phyloP scores from a whole-genome alignment of 92 coral and sea anemone species.

The Epizoanthus fatuus region DNA sequence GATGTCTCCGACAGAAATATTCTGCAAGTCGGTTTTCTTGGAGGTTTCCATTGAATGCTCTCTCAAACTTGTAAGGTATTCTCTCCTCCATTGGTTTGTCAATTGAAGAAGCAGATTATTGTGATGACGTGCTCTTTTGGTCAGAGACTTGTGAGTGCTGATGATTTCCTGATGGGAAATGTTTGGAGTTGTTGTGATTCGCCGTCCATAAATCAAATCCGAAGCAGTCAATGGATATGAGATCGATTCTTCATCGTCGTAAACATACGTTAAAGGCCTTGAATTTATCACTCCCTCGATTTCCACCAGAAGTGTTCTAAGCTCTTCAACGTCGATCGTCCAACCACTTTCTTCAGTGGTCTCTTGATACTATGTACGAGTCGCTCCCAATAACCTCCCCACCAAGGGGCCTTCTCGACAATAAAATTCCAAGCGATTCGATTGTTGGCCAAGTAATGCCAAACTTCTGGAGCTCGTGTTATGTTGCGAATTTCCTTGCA shows the following conservation, averaged over 20 bases:
- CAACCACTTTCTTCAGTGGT: conserved; percentile 60
- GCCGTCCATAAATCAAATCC: conserved; percentile 63
- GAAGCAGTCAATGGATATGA: conserved; percentile 47
- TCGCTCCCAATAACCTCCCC: conserved; percentile 85
- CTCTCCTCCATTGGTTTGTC: conserved; percentile 71
- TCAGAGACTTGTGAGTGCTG: conserved; percentile 59
- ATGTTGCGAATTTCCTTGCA: conserved; percentile 56
- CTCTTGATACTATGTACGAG: conserved; percentile 64
- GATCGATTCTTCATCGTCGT: conserved; percentile 52
- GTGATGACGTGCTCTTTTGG: conserved; percentile 62
- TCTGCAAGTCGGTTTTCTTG: conserved; percentile 15
- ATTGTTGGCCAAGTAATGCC: conserved; percentile 57
- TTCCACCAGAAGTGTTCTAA: conserved; percentile 60
- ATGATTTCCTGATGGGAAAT: conserved; percentile 52
- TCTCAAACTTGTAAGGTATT: conserved; percentile 48
- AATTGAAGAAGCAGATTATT: conserved; percentile 46
- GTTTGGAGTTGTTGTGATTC: conserved; percentile 32
- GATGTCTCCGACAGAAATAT: conserved; percentile 51
- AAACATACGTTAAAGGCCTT: conserved; percentile 64
- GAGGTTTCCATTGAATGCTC: conserved; percentile 23
- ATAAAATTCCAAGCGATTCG: conserved; percentile 67
- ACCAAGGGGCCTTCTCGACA: conserved; percentile 77
- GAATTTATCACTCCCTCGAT: conserved; percentile 58
- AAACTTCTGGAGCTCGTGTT: conserved; percentile 61
- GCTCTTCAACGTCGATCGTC: conserved; percentile 59